Evolutionary conservation across 2,888 invertebrate species (phyloP).

Genomic region (Xanthostigma xanthostigma): DNA sequence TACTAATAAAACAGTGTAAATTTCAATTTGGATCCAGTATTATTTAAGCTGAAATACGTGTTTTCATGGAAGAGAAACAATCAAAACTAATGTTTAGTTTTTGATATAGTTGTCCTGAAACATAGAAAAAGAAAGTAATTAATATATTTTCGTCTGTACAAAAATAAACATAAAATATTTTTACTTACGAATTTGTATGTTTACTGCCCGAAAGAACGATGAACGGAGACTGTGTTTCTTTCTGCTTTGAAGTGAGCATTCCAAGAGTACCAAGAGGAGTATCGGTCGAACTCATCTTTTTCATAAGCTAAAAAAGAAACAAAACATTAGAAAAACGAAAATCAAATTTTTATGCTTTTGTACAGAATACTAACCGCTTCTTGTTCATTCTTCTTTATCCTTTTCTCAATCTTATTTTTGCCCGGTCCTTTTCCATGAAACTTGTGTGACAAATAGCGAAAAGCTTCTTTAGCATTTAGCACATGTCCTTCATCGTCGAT

Average conservation of each 20-base stretch:
- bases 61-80: too few species aligned
- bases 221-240: constrained; percentile 83
- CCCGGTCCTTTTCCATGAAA: constrained; percentile 99
- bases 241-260: constrained; percentile 90
- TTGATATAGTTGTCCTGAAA: constrained; percentile 29
- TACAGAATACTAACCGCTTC: constrained; percentile 52
- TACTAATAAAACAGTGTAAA: too few species aligned
- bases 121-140: constrained; percentile 8
- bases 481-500: constrained; percentile 91
- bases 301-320: constrained; percentile 55
- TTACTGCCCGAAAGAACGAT: constrained; percentile 85
- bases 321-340: constrained; percentile 3
- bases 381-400: constrained; percentile 86
- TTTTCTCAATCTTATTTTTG: constrained; percentile 95
- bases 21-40: too few species aligned
- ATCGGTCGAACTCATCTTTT: constrained; percentile 95
- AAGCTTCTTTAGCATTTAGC: constrained; percentile 91
- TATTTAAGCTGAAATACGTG: too few species aligned
- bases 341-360: constrained; percentile 2
- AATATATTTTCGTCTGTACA: not conserved
- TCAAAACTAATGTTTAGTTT: constrained; percentile 23
- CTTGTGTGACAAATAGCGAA: constrained; percentile 89
- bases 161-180: not conserved
- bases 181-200: constrained; percentile 37
- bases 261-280: constrained; percentile 91